Conservation (phyloP, 2,888 invertebrate genomes). For the Lasioglossum calceatum region DNA sequence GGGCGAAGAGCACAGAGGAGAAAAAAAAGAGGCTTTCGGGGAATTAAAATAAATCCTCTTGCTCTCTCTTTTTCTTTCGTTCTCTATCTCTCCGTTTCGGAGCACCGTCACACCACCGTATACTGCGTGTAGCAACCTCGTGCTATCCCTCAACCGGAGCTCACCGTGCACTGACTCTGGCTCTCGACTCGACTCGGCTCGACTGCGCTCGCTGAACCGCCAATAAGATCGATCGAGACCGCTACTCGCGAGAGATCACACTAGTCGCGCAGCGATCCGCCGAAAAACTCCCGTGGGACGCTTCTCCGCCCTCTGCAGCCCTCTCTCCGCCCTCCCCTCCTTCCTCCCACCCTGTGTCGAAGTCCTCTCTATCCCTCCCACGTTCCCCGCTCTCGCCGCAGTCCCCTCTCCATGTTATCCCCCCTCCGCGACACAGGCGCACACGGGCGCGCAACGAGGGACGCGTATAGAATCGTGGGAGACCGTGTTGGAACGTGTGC, state of each 20-base stretch:
- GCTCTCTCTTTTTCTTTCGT: neutral
- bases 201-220: constrained; percentile 43
- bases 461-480: constrained; percentile 11
- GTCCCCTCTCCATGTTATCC: constrained; percentile 29
- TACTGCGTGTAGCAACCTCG: constrained; percentile 29
- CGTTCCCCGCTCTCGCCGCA: constrained; percentile 32
- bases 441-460: neutral
- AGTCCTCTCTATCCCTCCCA: constrained; percentile 44
- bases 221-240: constrained; percentile 71
- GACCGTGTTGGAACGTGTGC: constrained; percentile 6
- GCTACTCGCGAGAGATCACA: constrained; percentile 71
- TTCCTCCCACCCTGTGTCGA: constrained; percentile 5
- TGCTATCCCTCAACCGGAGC: constrained; percentile 52
- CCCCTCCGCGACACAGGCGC: neutral
- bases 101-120: constrained; percentile 17
- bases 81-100: neutral
- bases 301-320: constrained; percentile 65
- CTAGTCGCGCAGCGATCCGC: constrained; percentile 72
- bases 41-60: neutral
- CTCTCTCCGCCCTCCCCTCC: constrained; percentile 36
- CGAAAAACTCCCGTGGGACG: constrained; percentile 72
- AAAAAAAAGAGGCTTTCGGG: neutral
- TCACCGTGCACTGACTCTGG: constrained; percentile 57
- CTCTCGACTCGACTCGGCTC: constrained; percentile 22
- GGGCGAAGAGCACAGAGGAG: neutral